Conservation (phyloP, 2,113 vertebrate species). For the Oplegnathus fasciatus region DNA sequence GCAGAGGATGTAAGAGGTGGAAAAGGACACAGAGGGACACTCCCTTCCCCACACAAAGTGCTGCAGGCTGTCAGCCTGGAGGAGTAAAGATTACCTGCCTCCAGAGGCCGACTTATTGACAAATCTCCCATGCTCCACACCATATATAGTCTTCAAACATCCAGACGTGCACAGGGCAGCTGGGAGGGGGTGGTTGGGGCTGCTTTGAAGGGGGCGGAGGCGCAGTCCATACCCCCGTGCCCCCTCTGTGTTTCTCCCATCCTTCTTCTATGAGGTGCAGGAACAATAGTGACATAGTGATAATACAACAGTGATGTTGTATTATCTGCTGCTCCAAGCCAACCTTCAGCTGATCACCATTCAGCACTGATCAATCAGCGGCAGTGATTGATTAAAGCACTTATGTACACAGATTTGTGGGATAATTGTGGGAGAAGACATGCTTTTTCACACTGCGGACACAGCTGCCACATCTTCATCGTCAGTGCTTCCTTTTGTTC, state of each 20-base stretch:
- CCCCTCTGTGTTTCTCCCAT: slow-evolving; percentile 10
- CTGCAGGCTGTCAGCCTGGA: slow-evolving; percentile 39
- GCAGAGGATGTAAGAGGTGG: slow-evolving; percentile 19
- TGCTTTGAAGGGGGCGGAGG: not conserved
- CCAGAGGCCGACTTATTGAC: slow-evolving; percentile 66
- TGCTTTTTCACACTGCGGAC: not conserved
- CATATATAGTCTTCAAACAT: slow-evolving; percentile 65
- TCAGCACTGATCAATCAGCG: slow-evolving; percentile 9
- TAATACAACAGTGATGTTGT: slow-evolving; percentile 19
- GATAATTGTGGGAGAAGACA: not conserved
- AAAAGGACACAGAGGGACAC: slow-evolving; percentile 26
- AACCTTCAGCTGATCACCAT: slow-evolving; percentile 9
- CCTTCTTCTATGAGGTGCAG: slow-evolving; percentile 2
- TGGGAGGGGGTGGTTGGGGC: not conserved
- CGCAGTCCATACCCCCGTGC: not conserved
- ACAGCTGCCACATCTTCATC: slow-evolving; percentile 11
- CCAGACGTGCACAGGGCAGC: slow-evolving; percentile 39
- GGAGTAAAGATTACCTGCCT: slow-evolving; percentile 64
- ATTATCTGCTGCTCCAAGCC: slow-evolving; percentile 4
- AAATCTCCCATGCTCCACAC: slow-evolving; percentile 30
- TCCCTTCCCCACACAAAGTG: slow-evolving; percentile 25
- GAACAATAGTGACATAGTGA: slow-evolving; percentile 28
- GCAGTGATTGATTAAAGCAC: slow-evolving; percentile 26
- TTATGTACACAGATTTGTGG: not conserved
- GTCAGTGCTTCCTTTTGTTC: not conserved